Conservation (phyloP, 2,113 vertebrate genomes). For the Petaurus breviceps region DNA sequence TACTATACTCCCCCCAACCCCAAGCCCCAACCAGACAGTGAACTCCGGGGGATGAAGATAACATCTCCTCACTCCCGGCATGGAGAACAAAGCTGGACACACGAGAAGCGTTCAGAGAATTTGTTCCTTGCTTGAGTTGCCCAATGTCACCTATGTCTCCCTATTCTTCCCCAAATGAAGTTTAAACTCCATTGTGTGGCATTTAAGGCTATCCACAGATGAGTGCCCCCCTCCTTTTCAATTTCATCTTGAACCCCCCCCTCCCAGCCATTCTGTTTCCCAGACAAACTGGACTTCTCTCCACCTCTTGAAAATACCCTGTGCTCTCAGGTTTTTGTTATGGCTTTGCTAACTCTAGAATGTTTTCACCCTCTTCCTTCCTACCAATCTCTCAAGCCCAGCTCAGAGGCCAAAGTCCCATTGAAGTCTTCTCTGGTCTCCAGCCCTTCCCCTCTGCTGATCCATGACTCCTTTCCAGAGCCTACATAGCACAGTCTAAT, state of each 20-base stretch:
- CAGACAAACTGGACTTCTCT: not conserved
- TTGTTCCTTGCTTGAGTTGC: not conserved
- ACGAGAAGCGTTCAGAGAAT: not conserved
- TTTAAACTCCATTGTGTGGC: not conserved
- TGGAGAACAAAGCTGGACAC: not conserved
- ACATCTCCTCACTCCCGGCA: not conserved
- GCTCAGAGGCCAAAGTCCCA: not conserved
- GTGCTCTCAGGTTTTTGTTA: not conserved
- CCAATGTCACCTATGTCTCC: not conserved
- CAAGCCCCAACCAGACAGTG: not conserved
- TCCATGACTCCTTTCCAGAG: not conserved
- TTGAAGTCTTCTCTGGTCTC: not conserved
- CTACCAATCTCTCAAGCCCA: not conserved
- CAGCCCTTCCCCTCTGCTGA: not conserved
- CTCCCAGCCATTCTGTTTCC: too few relatives aligned
- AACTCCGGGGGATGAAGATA: not conserved
- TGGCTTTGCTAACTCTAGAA: not conserved
- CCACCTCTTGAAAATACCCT: not conserved
- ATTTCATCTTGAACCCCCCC: not conserved
- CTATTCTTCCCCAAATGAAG: not conserved
- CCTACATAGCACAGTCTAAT: not conserved
- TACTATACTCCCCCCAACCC: too few relatives aligned
- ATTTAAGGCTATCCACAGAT: not conserved
- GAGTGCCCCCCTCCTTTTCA: not conserved
- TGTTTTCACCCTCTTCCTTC: not conserved